Evolutionary conservation across 2,797 vertebrate species (phyloP).

Genomic region (Peromyscus aztecus): DNA sequence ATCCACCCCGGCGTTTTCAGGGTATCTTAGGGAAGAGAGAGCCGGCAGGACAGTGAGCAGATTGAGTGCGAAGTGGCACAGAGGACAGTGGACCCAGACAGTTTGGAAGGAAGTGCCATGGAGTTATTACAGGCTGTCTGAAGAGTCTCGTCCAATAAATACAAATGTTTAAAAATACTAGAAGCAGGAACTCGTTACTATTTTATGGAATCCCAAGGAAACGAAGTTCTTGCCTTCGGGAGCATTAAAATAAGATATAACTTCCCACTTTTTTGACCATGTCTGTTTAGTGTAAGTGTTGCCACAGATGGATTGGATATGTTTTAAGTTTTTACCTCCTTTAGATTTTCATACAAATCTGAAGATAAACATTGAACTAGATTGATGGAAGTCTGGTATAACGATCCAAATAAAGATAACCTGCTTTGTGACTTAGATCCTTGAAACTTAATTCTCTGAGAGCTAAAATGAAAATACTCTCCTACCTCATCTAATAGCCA

Average conservation of each 20-base stretch:
- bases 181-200: not conserved
- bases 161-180: not conserved
- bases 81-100: slow-evolving; percentile 3
- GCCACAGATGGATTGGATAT: not conserved
- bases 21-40: not conserved
- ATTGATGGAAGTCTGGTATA: slow-evolving; percentile 39
- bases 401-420: slow-evolving; percentile 39
- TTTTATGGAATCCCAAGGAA: slow-evolving; percentile 45
- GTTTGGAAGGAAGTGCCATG: not conserved
- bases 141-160: slow-evolving; percentile 16
- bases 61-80: not conserved
- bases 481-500: not conserved
- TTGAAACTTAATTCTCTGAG: slow-evolving; percentile 56
- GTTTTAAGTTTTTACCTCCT: not conserved
- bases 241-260: slow-evolving; percentile 34
- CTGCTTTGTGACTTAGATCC: slow-evolving; percentile 10
- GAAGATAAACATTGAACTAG: slow-evolving; percentile 31
- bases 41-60: not conserved
- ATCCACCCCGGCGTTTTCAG: slow-evolving; percentile 8
- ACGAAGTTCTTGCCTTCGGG: slow-evolving; percentile 31
- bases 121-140: not conserved
- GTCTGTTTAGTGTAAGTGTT: slow-evolving; percentile 40
- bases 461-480: slow-evolving; percentile 63
- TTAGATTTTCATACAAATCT: slow-evolving; percentile 39
- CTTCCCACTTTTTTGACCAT: not conserved